phyloP scores from a whole-genome alignment of 1,140 invertebrate species.

The Leptoteleia sp. region DNA sequence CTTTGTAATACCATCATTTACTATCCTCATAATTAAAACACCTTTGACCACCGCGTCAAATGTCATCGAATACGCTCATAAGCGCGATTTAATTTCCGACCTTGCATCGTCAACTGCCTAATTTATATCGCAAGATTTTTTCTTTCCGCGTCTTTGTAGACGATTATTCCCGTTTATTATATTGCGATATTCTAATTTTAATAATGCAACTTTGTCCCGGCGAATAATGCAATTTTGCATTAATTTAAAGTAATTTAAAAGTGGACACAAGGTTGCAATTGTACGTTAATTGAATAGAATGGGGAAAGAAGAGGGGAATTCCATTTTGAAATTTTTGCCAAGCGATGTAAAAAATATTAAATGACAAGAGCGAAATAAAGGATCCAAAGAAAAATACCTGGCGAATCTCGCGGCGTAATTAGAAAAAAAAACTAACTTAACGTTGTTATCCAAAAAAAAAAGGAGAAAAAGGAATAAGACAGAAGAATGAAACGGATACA shows the following conservation, averaged over 20 bases:
- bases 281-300: neutral
- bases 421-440: no score
- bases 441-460: no score
- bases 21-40: no score
- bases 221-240: slow-evolving; percentile 20
- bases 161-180: slow-evolving; percentile 13
- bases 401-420: no score
- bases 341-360: neutral
- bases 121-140: slow-evolving; percentile 6
- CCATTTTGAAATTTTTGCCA: neutral
- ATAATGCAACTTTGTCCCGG: slow-evolving; percentile 26
- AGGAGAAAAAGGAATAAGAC: no score
- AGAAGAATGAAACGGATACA: no score
- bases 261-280: neutral
- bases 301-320: neutral
- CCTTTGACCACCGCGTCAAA: no score
- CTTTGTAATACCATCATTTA: no score
- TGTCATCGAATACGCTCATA: no score
- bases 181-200: slow-evolving; percentile 24
- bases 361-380: neutral
- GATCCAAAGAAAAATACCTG: no score
- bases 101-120: no score
- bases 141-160: slow-evolving; percentile 2
- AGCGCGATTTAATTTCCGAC: no score
- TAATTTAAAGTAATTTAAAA: slow-evolving; percentile 15